Evolutionary conservation across 2,888 invertebrate genomes (phyloP), one percentile per base, ranked within the genome.

Genomic region (Quadroppia sp.): DNA sequence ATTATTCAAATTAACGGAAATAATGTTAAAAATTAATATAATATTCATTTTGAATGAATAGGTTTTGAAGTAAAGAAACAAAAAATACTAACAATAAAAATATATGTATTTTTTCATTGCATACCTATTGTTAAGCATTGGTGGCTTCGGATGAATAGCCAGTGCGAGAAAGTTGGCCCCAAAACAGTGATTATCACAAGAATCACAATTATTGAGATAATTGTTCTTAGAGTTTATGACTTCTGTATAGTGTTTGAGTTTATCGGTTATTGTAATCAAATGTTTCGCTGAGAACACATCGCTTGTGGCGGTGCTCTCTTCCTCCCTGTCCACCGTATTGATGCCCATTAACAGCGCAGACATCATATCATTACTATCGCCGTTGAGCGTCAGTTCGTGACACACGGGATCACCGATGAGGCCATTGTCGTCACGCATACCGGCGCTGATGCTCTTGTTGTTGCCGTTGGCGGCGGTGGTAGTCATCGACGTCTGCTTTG

Each of bases 171-270:
- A 64, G 64, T 64, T 64, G 36, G 64, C 64, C 17, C 64, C 64
- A 64, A 64, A 64, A 64, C 64, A 64, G 30, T 64, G 64, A 64
- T 64, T 64, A 64, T 64, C 64, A 64, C 64, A 64, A 20, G 32
- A 30, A 32, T 64, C 20, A 30, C 64, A 64, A 20, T 64, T 64
- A 36, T 64, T 64, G 1, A 64, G 36, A n/a, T 64, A 64, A 64
- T 64, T 64, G 20, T 36, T 32, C 15, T 56, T 56, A 1, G 64
- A 30, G 11, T 64, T 64, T 17, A 64, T 64, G 4, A 64, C 64
- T 64, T 64, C 64, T 64, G 64, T 64, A 11, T 32, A 64, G 6
- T 30, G 32, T 20, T 64, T 64, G 3, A 64, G 20, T 20, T 64
- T 64, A 64, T 64, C 64, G 17, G 32, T 64, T 36, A 64, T 11